Evolutionary conservation across 2,797 vertebrate species (phyloP).

Genomic region (Lindbergichthys nudifrons): DNA sequence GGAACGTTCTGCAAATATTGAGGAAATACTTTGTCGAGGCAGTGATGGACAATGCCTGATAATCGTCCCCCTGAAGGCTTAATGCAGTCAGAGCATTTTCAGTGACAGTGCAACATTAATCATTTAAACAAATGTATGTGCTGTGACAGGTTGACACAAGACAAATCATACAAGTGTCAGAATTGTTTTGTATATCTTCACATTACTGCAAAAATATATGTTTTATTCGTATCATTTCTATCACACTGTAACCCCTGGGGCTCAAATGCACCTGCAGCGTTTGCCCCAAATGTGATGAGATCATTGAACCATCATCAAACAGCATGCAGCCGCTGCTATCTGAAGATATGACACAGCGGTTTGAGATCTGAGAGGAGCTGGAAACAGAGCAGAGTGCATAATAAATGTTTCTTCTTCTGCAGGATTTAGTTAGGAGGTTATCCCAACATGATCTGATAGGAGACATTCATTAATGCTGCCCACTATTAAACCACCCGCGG

Average conservation of each 20-base stretch:
- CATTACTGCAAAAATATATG: neutral
- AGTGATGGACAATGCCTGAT: neutral
- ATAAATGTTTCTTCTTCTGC: neutral
- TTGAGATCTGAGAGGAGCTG: conserved; percentile 19
- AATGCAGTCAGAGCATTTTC: neutral
- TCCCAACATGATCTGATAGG: conserved; percentile 13
- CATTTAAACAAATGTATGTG: neutral
- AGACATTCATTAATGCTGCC: conserved; percentile 33
- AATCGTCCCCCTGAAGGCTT: neutral
- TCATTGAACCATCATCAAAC: conserved; percentile 23
- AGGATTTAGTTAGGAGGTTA: conserved; percentile 25
- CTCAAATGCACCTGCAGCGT: neutral
- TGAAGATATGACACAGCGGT: conserved; percentile 26
- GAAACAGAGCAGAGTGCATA: conserved; percentile 4
- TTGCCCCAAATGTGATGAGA: neutral
- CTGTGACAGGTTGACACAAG: neutral
- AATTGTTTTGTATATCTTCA: neutral
- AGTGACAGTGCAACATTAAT: no score
- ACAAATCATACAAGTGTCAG: neutral
- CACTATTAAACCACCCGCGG: conserved; percentile 21
- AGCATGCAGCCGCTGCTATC: neutral
- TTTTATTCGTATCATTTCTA: neutral
- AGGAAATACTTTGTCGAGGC: neutral
- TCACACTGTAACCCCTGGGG: neutral
- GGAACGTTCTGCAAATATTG: neutral